Evolutionary conservation across 2,113 vertebrate species (phyloP).

Genomic region (Zosterops hypoxanthus): DNA sequence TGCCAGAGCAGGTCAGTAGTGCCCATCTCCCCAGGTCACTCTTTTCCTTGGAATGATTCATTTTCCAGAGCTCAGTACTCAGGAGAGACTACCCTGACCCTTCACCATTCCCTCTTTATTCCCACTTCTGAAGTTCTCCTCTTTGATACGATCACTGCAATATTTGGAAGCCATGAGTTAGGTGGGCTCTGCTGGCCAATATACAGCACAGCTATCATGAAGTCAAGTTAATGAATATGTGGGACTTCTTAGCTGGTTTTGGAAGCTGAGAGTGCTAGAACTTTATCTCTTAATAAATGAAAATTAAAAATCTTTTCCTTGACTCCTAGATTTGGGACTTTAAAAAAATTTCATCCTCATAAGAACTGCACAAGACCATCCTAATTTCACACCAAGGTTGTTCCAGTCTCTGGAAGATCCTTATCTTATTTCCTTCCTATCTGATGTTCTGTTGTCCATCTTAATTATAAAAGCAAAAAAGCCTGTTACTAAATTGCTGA

Average conservation of each 20-base stretch:
- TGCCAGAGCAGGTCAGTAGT: rapidly evolving
- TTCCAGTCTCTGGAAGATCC: neutral
- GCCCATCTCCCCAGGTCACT: neutral
- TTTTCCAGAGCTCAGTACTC: neutral
- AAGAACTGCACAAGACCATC: neutral
- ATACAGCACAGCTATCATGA: neutral
- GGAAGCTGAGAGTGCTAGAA: neutral
- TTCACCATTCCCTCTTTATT: neutral
- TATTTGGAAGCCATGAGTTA: neutral
- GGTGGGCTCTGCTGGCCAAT: neutral
- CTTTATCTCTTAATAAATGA: neutral
- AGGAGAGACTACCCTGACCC: neutral
- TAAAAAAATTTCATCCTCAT: neutral
- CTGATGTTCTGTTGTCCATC: neutral
- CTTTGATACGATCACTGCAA: neutral
- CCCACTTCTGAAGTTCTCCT: neutral
- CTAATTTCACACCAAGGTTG: neutral
- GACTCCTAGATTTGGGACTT: neutral
- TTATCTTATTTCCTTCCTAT: neutral
- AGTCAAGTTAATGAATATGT: neutral
- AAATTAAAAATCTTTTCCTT: neutral
- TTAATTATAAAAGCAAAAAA: neutral
- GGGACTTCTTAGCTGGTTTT: neutral
- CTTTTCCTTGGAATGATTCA: neutral
- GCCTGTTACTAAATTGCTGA: neutral